Evolutionary conservation across 2,888 invertebrate species (phyloP).

Genomic region (Pyrrhia umbra): DNA sequence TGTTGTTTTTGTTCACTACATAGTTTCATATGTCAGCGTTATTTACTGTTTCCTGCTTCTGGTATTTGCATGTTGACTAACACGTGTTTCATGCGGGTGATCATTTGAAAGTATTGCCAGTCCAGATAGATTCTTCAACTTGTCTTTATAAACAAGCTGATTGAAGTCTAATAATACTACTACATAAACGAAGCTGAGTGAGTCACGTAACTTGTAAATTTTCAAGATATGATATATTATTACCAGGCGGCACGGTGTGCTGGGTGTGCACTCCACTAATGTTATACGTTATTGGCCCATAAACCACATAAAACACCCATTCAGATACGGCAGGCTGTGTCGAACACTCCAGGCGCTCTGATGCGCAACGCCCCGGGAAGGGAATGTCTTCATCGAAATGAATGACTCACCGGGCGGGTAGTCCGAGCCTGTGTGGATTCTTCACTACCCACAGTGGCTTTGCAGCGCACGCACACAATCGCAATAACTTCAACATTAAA

Average conservation of each 20-base stretch:
- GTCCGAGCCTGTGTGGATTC: conserved; percentile 11
- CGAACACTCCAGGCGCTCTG: conserved; percentile 18
- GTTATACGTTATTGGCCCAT: conserved; percentile 16
- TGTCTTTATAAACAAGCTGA: conserved; percentile 7
- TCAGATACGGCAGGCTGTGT: conserved; percentile 26
- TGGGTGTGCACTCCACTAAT: conserved; percentile 17
- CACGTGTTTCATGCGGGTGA: conserved; percentile 21
- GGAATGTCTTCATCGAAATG: conserved; percentile 55
- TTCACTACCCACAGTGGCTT: conserved; percentile 13
- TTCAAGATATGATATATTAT: conserved; percentile 3
- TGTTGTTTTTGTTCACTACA: conserved; percentile 48
- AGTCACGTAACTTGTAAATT: conserved; percentile 10
- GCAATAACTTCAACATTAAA: background rate
- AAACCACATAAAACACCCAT: no score
- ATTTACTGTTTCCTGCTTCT: conserved; percentile 58
- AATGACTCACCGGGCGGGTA: conserved; percentile 48
- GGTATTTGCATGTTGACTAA: conserved; percentile 53
- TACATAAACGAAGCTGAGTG: background rate
- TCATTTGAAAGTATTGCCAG: conserved; percentile 7
- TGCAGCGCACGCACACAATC: conserved; percentile 14
- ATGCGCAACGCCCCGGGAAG: conserved; percentile 32
- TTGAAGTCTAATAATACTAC: conserved; percentile 1
- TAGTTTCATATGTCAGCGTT: conserved; percentile 43
- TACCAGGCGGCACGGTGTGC: conserved; percentile 2
- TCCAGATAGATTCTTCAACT: conserved; percentile 3